phyloP scores from a whole-genome alignment of 23 tunicate species.

The Halocynthia roretzi region DNA sequence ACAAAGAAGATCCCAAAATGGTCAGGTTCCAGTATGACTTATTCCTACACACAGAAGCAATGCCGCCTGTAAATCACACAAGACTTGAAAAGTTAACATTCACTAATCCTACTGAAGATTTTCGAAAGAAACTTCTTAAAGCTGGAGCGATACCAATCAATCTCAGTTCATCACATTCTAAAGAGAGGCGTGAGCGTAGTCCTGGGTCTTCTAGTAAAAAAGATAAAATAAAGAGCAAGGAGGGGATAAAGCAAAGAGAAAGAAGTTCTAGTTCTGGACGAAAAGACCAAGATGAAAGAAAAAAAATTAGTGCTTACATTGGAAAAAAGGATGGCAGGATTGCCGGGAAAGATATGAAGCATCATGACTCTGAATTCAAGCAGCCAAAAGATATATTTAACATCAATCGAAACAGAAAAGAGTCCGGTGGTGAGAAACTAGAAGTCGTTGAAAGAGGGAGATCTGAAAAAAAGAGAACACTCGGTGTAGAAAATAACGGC shows the following conservation, averaged over 20 bases:
- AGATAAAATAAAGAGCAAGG: background rate
- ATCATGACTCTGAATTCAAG: constrained; percentile 16
- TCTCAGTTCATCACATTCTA: background rate
- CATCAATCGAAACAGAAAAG: background rate
- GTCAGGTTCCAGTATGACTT: constrained; percentile 73
- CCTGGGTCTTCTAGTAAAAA: constrained; percentile 2
- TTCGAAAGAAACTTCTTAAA: constrained; percentile 45
- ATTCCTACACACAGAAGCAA: constrained; percentile 68
- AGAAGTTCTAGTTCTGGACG: constrained; percentile 5
- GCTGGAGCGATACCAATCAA: constrained; percentile 34
- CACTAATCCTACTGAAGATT: constrained; percentile 80
- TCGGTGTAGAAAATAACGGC: background rate
- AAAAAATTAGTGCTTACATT: background rate
- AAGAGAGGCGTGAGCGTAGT: background rate
- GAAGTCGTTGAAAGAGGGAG: constrained; percentile 17
- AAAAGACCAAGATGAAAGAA: background rate
- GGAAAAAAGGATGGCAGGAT: constrained; percentile 16
- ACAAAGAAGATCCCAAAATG: constrained; percentile 72
- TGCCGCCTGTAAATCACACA: constrained; percentile 93
- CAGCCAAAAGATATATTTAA: constrained; percentile 4
- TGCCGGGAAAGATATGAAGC: constrained; percentile 19
- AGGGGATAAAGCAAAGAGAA: constrained; percentile 16
- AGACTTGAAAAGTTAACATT: constrained; percentile 81
- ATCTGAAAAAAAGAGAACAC: background rate
- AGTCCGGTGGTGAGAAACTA: background rate